Percentiles rank a stretch among this genome's conserved stretches.
These are phyloP conservation scores for Laticauda laticaudata DNA, from an alignment of 2,113 vertebrate genomes.

Conservation along the genomic window DNA sequence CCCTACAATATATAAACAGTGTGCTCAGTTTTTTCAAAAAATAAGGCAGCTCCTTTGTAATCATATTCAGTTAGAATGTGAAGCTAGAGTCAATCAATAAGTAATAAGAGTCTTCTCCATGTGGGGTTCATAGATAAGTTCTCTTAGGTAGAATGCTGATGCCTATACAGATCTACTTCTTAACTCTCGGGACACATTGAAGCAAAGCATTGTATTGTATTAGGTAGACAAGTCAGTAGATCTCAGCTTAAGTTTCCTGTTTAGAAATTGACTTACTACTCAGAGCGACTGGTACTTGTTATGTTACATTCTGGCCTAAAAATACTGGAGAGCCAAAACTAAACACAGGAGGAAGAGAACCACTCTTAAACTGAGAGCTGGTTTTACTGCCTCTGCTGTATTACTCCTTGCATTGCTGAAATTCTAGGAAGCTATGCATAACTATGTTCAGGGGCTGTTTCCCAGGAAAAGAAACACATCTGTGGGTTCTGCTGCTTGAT, in stretches of 20 bases:
- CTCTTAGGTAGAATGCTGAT: conserved; percentile 45
- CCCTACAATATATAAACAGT: neutral
- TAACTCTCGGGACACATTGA: conserved; percentile 58
- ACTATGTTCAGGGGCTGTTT: conserved; percentile 48
- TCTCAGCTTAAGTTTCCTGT: conserved; percentile 53
- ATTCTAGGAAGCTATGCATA: conserved; percentile 46
- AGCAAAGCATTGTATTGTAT: conserved; percentile 63
- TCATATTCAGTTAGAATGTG: conserved; percentile 5
- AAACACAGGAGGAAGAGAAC: conserved; percentile 38
- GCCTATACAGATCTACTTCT: conserved; percentile 59
- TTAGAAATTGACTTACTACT: conserved; percentile 54
- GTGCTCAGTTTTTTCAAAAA: neutral
- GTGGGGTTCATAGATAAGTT: conserved; percentile 15
- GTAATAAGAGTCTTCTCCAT: conserved; percentile 23
- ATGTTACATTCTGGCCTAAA: conserved; percentile 53
- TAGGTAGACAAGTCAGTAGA: conserved; percentile 61
- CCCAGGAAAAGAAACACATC: conserved; percentile 40
- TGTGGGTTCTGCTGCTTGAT: conserved; percentile 59
- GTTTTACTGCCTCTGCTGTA: conserved; percentile 49
- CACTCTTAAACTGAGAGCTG: conserved; percentile 46
- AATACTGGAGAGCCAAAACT: conserved; percentile 46
- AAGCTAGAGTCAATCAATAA: conserved; percentile 43
- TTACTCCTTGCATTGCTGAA: conserved; percentile 24
- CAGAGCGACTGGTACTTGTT: conserved; percentile 47
- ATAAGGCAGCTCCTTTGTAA: neutral